Evolutionary conservation across 2,797 vertebrate genomes (phyloP), one percentile per base, ranked within the genome.

Genomic region (Thaleichthys pacificus): DNA sequence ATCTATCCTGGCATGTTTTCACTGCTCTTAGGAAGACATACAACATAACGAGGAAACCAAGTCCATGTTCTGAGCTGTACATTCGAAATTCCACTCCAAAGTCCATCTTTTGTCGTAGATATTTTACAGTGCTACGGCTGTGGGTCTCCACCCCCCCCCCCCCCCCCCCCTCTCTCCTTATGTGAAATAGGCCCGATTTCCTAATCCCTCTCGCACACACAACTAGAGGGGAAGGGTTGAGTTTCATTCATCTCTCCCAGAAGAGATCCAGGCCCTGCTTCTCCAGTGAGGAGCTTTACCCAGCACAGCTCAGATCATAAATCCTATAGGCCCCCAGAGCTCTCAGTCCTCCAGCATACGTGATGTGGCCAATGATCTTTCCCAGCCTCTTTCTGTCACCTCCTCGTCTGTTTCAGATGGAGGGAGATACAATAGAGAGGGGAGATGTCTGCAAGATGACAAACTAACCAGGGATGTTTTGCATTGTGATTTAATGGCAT

Each of bases 291-390:
- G 74, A 69, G 64, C 49, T 76, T 80, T 76, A 76, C 74, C 60
- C 75, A 66, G 72, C 56, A 77, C 65, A 56, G 3, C 58, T 68
- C 66, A 78, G 68, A 78, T 79, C 75, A 76, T 81, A 85, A 78
- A 86, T 78, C 75, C 69, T 30, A 61, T 61, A 74, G 42, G 51
- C 80, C 73, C 60, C n/a, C 71, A 62, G 77, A 80, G 68, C 2
- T 5, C 26, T 12, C 79, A 72, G 66, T 26, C 49, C 38, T 49
- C 30, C 57, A 68, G 61, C 66, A 69, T 71, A 75, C 71, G 66
- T 49, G 70, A 80, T 28, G 69, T 71, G 81, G 78, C 72, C 71
- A 35, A 73, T 61, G 77, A 77, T 80, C 74, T 76, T 56, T 69
- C 26, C 3, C 51, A 66, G 35, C 68, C 61, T 42, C 57, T 61